Evolutionary conservation across 2,888 invertebrate species (phyloP).

Genomic region (Scaptomyza parva): DNA sequence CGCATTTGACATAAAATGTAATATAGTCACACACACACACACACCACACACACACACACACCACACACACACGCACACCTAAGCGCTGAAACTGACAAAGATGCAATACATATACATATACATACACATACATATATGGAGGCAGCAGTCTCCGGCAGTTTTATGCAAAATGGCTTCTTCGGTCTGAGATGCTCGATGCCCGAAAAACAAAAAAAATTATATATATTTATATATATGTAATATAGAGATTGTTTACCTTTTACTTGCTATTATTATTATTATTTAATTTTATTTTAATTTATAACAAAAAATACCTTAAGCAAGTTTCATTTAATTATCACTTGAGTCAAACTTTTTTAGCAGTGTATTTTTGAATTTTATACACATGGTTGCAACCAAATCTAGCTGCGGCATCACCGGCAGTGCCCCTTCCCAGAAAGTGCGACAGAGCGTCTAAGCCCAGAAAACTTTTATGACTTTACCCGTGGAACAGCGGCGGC

Average conservation of each 20-base stretch:
- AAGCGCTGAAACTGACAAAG: constrained; percentile 32
- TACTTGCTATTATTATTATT: too few species aligned
- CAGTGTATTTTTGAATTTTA: constrained; percentile 54
- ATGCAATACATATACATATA: constrained; percentile 18
- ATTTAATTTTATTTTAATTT: too few species aligned
- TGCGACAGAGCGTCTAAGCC: constrained; percentile 44
- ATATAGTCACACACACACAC: constrained; percentile 66
- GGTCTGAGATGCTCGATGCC: constrained; percentile 19
- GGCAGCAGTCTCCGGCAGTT: constrained; percentile 30
- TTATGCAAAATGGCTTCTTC: constrained; percentile 57
- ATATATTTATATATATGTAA: too few species aligned
- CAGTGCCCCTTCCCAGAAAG: constrained; percentile 11
- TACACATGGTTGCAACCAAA: constrained; percentile 33
- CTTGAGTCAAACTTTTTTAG: constrained; percentile 13
- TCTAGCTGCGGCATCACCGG: background rate
- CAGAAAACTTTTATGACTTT: constrained; percentile 73
- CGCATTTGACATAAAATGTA: constrained; percentile 81
- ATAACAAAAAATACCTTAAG: too few species aligned
- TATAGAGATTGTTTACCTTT: too few species aligned
- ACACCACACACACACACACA: constrained; percentile 33
- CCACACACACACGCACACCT: constrained; percentile 27
- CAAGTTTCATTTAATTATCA: too few species aligned
- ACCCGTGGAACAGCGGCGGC: constrained; percentile 30
- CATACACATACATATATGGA: constrained; percentile 1
- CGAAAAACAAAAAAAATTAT: background rate